Conservation (phyloP, 2,797 vertebrate genomes). For the Lemur catta region DNA sequence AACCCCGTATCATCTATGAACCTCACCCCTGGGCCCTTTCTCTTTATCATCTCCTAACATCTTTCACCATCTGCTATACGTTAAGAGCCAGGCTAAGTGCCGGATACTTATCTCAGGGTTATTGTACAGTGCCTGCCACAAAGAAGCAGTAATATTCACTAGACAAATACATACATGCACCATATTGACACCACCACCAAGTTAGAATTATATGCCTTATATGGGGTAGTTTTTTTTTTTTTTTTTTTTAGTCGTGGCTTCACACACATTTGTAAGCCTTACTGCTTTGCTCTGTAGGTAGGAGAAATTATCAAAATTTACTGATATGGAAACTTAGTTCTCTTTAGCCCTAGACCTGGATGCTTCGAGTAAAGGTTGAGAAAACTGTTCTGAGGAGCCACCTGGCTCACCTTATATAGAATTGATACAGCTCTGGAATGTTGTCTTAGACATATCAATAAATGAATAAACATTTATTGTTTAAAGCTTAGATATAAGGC, state of each 20-base stretch:
- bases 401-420: neutral
- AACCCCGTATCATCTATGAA: neutral
- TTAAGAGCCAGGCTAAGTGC: neutral
- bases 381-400: neutral
- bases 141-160: neutral
- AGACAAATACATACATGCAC: neutral
- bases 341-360: slow-evolving; percentile 13
- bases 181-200: neutral
- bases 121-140: neutral
- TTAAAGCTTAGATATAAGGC: slow-evolving; percentile 25
- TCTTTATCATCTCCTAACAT: slow-evolving; percentile 17
- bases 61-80: neutral
- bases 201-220: neutral
- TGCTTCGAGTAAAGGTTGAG: neutral
- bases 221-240: neutral
- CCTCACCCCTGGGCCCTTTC: neutral
- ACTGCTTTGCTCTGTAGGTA: neutral
- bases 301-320: neutral
- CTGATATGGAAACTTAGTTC: neutral
- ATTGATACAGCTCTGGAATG: slow-evolving; percentile 25
- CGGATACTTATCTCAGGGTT: neutral
- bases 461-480: slow-evolving; percentile 6
- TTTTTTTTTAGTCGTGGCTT: neutral
- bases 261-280: slow-evolving; percentile 20
- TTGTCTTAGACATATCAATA: neutral